Evolutionary conservation across 2,888 invertebrate genomes (phyloP).

Genomic region (Loripinus fragilis): DNA sequence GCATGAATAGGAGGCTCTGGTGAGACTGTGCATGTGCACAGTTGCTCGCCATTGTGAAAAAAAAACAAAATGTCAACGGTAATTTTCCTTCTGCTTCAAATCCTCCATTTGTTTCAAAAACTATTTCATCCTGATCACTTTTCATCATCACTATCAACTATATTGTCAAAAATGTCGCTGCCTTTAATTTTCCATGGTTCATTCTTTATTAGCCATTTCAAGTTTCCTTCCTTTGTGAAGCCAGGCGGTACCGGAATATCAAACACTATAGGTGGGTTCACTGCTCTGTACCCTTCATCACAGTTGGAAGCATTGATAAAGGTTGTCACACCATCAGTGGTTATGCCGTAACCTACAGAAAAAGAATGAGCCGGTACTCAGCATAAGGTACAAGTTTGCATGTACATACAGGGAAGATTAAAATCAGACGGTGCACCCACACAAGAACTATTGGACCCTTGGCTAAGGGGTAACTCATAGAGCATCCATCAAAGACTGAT

Average conservation of each 20-base stretch:
- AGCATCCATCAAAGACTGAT: too few species aligned
- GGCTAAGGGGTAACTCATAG: too few species aligned
- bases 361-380: background rate
- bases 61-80: too few species aligned
- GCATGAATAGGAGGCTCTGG: too few species aligned
- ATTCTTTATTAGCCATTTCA: slow-evolving; percentile 6
- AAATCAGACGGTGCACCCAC: too few species aligned
- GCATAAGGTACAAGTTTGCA: too few species aligned
- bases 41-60: too few species aligned
- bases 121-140: background rate
- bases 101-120: background rate
- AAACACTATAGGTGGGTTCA: slow-evolving; percentile 91
- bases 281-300: slow-evolving; percentile 90
- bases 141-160: background rate
- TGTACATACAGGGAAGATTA: too few species aligned
- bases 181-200: background rate
- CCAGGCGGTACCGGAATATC: slow-evolving; percentile 86
- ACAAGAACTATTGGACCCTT: too few species aligned
- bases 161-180: background rate
- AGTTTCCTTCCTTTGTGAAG: slow-evolving; percentile 52
- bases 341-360: slow-evolving; percentile 89
- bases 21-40: too few species aligned
- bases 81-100: too few species aligned
- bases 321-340: slow-evolving; percentile 91
- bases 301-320: slow-evolving; percentile 93